Percentiles rank a stretch among this genome's conserved stretches.
These are phyloP conservation scores for Eurytoma californica DNA, from an alignment of 2,888 invertebrate genomes.

Conservation along the genomic window DNA sequence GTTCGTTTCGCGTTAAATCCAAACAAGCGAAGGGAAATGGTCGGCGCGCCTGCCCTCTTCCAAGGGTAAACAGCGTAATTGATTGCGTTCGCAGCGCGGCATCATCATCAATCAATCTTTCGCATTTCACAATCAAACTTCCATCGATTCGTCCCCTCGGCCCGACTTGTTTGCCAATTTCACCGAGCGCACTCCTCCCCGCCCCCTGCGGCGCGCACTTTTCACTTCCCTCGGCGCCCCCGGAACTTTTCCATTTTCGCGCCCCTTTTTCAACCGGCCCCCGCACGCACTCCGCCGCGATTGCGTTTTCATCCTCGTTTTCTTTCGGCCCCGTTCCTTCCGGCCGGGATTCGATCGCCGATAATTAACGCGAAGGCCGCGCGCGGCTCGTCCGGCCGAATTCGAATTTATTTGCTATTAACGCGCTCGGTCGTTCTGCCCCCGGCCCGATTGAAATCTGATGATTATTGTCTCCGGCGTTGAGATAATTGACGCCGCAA, in stretches of 20 bases:
- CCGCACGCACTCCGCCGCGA: not conserved
- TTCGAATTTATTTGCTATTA: too few species aligned
- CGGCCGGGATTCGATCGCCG: too few species aligned
- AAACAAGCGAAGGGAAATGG: not conserved
- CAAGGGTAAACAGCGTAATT: conserved; percentile 43
- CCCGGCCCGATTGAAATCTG: too few species aligned
- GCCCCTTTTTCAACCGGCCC: too few species aligned
- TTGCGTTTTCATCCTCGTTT: not conserved
- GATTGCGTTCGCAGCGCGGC: conserved; percentile 1
- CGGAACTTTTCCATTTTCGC: not conserved
- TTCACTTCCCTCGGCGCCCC: not conserved
- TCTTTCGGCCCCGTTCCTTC: too few species aligned
- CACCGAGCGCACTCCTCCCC: not conserved
- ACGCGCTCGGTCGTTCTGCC: too few species aligned
- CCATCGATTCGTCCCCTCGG: conserved; percentile 34
- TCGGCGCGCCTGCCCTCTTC: conserved; percentile 7
- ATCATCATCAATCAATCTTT: conserved; percentile 45
- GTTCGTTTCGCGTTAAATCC: conserved; percentile 9
- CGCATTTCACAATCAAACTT: conserved; percentile 39
- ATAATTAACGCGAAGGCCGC: too few species aligned
- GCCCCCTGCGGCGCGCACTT: not conserved
- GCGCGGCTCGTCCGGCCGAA: too few species aligned
- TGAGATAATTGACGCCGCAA: too few species aligned
- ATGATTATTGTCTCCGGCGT: too few species aligned
- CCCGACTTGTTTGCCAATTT: conserved; percentile 33